Percentiles rank a stretch among this genome's conserved stretches.
phyloP scores from a whole-genome alignment of 2,797 vertebrate genomes.

The Erethizon dorsatum region DNA sequence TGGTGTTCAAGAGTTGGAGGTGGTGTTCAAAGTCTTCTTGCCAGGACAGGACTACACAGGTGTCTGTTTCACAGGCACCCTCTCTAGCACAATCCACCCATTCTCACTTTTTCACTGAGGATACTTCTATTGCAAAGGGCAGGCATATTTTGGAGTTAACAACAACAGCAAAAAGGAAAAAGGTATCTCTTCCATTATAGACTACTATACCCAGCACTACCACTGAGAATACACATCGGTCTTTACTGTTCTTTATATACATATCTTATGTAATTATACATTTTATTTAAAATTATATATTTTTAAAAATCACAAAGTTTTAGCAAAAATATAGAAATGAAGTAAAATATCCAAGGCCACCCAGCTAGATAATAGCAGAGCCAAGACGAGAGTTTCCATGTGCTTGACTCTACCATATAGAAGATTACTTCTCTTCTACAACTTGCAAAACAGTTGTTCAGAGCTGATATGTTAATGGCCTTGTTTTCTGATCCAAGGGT shows the following conservation, averaged over 20 bases:
- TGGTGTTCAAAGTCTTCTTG: background rate
- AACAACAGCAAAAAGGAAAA: background rate
- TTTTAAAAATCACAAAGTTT: background rate
- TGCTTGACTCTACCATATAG: background rate
- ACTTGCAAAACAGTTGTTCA: background rate
- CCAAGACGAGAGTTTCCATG: background rate
- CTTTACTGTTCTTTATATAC: background rate
- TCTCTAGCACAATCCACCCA: background rate
- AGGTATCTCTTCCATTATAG: background rate
- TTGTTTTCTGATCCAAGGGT: background rate
- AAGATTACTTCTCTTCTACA: background rate
- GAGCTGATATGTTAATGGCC: background rate
- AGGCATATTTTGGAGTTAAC: background rate
- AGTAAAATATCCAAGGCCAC: background rate
- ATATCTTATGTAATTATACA: background rate
- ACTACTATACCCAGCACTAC: background rate
- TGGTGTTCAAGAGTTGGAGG: background rate
- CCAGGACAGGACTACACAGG: background rate
- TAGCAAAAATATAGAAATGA: background rate
- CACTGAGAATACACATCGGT: background rate
- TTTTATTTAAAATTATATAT: background rate
- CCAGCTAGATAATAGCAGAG: background rate
- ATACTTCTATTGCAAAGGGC: background rate
- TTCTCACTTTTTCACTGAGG: background rate
- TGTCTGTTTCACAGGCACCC: background rate